Conservation (phyloP, 2,797 vertebrate genomes). For the Avahi laniger region DNA sequence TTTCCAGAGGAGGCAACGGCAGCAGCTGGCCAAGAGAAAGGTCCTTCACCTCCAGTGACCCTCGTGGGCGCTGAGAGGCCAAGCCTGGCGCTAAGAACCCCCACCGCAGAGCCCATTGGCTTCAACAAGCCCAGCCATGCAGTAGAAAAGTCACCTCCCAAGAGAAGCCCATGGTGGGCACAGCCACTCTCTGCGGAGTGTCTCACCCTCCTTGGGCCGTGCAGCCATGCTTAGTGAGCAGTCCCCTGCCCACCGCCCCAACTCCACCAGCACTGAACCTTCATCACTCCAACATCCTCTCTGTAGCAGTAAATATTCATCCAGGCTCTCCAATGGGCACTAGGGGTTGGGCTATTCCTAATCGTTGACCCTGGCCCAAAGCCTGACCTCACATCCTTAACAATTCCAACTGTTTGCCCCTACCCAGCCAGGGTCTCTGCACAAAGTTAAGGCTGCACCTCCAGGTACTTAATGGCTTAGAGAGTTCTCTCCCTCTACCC, state of each 20-base stretch:
- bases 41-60: slow-evolving; percentile 17
- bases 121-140: not conserved
- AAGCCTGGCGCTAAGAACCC: not conserved
- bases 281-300: not conserved
- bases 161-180: not conserved
- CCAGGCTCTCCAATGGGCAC: not conserved
- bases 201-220: not conserved
- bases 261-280: not conserved
- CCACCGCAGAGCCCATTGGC: not conserved
- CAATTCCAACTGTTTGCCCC: not conserved
- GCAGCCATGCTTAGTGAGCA: not conserved
- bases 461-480: not conserved
- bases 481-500: not conserved
- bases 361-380: not conserved
- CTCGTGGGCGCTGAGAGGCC: not conserved
- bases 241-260: not conserved
- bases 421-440: not conserved
- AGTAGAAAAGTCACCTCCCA: slow-evolving; percentile 19
- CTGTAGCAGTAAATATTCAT: not conserved
- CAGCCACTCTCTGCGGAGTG: not conserved
- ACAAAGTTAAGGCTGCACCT: not conserved
- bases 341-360: not conserved
- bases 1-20: not conserved
- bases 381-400: not conserved
- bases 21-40: not conserved